Conservation (phyloP, 2,797 vertebrate species). For the Paramormyrops hopkinsi region DNA sequence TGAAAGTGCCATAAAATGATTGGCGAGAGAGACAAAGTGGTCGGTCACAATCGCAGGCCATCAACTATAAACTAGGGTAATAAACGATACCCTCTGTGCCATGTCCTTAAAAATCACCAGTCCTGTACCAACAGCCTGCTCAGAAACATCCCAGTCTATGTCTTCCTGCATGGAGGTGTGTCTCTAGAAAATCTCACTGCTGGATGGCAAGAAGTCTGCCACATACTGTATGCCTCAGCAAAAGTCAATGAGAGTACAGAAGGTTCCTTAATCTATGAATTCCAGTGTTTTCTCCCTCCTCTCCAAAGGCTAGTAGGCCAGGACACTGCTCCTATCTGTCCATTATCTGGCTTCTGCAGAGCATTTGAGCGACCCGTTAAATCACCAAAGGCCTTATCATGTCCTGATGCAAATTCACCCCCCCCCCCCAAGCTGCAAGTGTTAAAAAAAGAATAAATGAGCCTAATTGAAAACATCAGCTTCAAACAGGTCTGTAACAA, state of each 20-base stretch:
- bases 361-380: neutral
- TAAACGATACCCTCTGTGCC: neutral
- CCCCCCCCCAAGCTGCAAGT: neutral
- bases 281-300: slow-evolving; percentile 12
- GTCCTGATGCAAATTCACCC: neutral
- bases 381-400: neutral
- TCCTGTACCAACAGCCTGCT: neutral
- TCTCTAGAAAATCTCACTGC: slow-evolving; percentile 22
- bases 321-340: neutral
- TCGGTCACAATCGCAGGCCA: neutral
- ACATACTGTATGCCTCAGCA: slow-evolving; percentile 28
- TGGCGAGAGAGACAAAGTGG: neutral
- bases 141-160: neutral
- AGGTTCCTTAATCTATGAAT: slow-evolving; percentile 48
- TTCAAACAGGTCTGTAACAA: neutral
- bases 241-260: slow-evolving; percentile 44
- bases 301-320: neutral
- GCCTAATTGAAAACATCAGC: neutral
- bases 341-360: slow-evolving; percentile 5
- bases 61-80: neutral
- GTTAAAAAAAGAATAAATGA: neutral
- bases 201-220: slow-evolving; percentile 39
- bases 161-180: neutral
- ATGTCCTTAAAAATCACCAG: neutral
- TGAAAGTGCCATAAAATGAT: neutral